Evolutionary conservation across 2,888 invertebrate genomes (phyloP), one percentile per base, ranked within the genome.

Genomic region (Eupithecia subfuscata): DNA sequence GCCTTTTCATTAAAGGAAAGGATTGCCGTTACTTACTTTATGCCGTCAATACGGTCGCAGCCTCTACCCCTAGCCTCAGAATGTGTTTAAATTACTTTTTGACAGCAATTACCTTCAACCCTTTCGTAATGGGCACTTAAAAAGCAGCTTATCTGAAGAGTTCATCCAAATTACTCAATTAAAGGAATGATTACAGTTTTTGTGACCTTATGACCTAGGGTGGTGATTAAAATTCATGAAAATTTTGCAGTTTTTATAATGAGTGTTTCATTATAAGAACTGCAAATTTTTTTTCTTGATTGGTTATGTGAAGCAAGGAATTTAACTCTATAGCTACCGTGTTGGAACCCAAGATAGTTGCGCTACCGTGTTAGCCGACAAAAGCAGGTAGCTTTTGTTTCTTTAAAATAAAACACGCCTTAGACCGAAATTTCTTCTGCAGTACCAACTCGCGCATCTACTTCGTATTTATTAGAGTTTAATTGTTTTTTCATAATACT

Each of bases 21-120:
- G 25, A 25, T 60, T 25, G 60, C 12, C 25, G 60, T 60, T 4
- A 25, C 60, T 60, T 9, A 25, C 60, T 25, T 9, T 6, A 5
- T 9, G 34, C 16, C 18, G 63, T 65, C 40, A n/a, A 67, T 40
- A 67, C 65, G 65, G 65, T 37, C 22, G 75, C 72, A 22, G 52
- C 52, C 9, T n/a, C 8, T 18, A 4, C n/a, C 75, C 74, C 71
- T 69, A 70, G 70, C 78, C 75, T 78, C 73, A 72, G 76, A 79
- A 76, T 73, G 76, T 76, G 78, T 75, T 77, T 78, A 80, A 82
- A 82, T 82, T 79, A 82, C 82, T 82, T 82, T 82, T 82, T 82
- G 82, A 81, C 82, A 80, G 80, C 79, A 73, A 81, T 80, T 80
- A 80, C 79, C 77, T 79, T 75, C 73, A 69, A 75, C 76, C 80